Evolutionary conservation across 2,113 vertebrate genomes (phyloP).

Genomic region (Acrocephalus arundinaceus): DNA sequence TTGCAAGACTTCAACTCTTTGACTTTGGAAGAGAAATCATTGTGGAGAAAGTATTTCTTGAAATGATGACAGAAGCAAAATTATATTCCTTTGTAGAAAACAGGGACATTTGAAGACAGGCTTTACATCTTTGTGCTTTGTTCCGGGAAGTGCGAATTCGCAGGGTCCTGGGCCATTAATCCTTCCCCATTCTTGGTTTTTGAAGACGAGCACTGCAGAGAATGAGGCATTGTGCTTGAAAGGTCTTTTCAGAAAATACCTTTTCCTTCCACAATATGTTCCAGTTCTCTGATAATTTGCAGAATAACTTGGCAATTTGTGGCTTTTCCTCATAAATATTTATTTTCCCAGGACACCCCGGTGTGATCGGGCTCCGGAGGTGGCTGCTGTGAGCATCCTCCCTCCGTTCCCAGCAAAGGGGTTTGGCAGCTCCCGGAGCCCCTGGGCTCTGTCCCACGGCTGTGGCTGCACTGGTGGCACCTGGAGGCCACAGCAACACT

Average conservation of each 20-base stretch:
- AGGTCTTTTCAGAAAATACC: constrained; percentile 52
- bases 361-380: background rate
- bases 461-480: background rate
- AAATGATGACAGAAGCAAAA: constrained; percentile 68
- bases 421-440: fast-evolving
- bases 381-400: background rate
- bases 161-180: constrained; percentile 53
- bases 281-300: constrained; percentile 40
- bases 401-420: fast-evolving
- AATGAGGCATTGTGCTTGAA: constrained; percentile 61
- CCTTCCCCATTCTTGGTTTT: constrained; percentile 44
- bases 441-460: fast-evolving
- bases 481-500: no score
- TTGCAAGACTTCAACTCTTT: constrained; percentile 43
- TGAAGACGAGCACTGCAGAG: constrained; percentile 53
- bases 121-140: constrained; percentile 58
- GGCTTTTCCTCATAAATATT: constrained; percentile 69
- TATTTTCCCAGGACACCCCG: constrained; percentile 8
- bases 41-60: constrained; percentile 46
- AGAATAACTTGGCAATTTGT: constrained; percentile 46
- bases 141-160: constrained; percentile 38
- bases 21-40: constrained; percentile 21
- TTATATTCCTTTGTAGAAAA: constrained; percentile 70
- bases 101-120: constrained; percentile 54
- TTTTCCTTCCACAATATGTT: constrained; percentile 39